A percentile compares a stretch with the other conserved stretches of the same genome.
phyloP scores from a whole-genome alignment of 92 coral and sea anemone genomes.

The Heliopora coerulea region DNA sequence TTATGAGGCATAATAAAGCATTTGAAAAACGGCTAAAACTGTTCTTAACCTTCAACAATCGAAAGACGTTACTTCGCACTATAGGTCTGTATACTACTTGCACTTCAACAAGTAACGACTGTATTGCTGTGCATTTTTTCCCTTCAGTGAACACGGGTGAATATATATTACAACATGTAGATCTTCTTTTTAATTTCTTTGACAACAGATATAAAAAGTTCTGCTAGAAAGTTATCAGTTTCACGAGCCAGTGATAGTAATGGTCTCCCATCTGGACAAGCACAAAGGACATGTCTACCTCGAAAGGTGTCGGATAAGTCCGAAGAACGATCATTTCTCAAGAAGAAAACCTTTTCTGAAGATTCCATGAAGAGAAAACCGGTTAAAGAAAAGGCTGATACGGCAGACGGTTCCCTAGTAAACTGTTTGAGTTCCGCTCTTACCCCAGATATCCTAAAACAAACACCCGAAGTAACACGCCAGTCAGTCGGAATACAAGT shows the following conservation, averaged over 20 bases:
- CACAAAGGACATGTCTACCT: background rate
- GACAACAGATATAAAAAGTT: constrained; percentile 9
- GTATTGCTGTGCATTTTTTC: background rate
- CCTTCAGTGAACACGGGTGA: background rate
- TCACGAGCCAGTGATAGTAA: background rate
- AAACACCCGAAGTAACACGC: constrained; percentile 63
- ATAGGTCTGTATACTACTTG: background rate
- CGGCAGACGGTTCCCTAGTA: background rate
- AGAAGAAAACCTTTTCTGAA: constrained; percentile 14
- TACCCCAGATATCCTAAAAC: constrained; percentile 86
- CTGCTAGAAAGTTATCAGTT: background rate
- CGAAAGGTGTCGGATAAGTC: constrained; percentile 5
- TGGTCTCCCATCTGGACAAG: background rate
- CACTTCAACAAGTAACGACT: background rate
- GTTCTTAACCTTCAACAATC: background rate
- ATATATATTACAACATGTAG: background rate
- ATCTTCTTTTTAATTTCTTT: background rate
- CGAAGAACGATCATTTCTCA: constrained; percentile 7
- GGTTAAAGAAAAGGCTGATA: constrained; percentile 11
- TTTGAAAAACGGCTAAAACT: constrained; percentile 17
- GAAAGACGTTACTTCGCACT: background rate
- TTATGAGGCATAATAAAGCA: constrained; percentile 7
- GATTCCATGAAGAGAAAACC: constrained; percentile 10
- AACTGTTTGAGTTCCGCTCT: constrained; percentile 36
- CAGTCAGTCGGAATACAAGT: constrained; percentile 86